Base-by-base conservation (phyloP, 2,113 vertebrate species). In the Crotophaga sulcirostris region DNA sequence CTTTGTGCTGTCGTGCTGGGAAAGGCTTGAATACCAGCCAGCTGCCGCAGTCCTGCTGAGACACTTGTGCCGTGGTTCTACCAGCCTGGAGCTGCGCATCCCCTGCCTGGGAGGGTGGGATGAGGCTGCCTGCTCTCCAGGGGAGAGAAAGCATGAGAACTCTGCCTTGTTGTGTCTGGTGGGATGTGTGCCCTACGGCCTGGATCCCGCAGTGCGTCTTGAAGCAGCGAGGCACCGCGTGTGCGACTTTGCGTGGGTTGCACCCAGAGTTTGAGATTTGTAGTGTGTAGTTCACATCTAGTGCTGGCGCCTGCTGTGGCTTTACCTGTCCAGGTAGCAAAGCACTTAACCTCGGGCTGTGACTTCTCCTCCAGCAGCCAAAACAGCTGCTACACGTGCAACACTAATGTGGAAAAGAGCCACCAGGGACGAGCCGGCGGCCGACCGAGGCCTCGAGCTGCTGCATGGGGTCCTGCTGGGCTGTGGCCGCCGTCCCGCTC, bases 221-320 rank as follows among this genome's bases (percentile, higher is more conserved):
- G 2, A 3, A 79, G 64, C 7, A 3, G 63, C 19, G 9, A 79
- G 67, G 56, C 84, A 18, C 84, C 33, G 9, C 59, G 66, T 96
- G 95, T 76, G 87, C 94, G 95, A 3, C 9, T 36, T 67, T 23
- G 25, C 40, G 6, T 68, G 75, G 70, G 85, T 62, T 77, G 36
- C 74, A 76, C 78, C 23, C 62, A 55, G 67, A 25, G 62, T 81
- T 86, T 38, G 45, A 33, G 75, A 76, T 59, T 45, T 64, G 49
- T 94, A 77, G 84, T 86, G 64, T 8, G n/a, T 95, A 85, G 93
- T 89, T 70, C 3, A 75, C 84, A 78, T 94, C 51, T 82, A 85
- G 84, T 87, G 92, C 76, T 94, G 85, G 70, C 8, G n/a, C 91
- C 87, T 87, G 87, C 75, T 75, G 67, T 31, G 2, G 67, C 97